Evolutionary conservation across 2,113 vertebrate genomes (phyloP), one percentile per base, ranked within the genome.

Genomic region (Gobiocypris rarus): DNA sequence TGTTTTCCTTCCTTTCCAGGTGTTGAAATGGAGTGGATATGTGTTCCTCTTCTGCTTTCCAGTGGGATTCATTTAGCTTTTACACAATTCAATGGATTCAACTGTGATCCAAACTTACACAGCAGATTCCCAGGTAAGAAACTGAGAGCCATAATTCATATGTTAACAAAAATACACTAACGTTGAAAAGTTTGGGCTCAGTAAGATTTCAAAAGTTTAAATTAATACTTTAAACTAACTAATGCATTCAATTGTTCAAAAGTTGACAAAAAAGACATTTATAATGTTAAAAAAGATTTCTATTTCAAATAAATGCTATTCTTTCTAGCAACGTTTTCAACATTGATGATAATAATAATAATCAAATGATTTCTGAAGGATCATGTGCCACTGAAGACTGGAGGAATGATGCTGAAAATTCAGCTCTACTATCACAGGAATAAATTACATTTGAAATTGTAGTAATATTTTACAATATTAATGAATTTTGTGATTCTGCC

Each of bases 91-190:
- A 98, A 97, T 86, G 96, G 97, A 88, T 99, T 97, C 92, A 99
- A 98, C 91, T 99, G 97, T 91, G 97, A 99, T 86, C 94, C 97
- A 88, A 97, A 91, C 92, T 93, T 95, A 88, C 97, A 99, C 93
- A 98, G 97, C 93, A 96, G 97, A 90, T 99, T 98, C 93, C 97
- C 97, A 91, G 97, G 97, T 98, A 95, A 97, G 97, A 70, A 78
- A 10, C 6, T 2, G 6, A 54, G 2, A 56, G 31, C 9, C 24
- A 15, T 28, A 71, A 4, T 7, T 26, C 59, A 50, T 28, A 75
- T 28, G 34, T 31, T 22, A 63, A 34, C 41, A 65, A 26, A 28
- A 26, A 50, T 50, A 50, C 11, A 74, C 5, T 45, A 5, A 17
- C 3, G 52, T 19, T n/a, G 22, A 77, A 77, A 38, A 22, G 11